A percentile compares a stretch with the other conserved stretches of the same genome.
phyloP scores from a whole-genome alignment of 2,113 vertebrate genomes.

The Eretmochelys imbricata region DNA sequence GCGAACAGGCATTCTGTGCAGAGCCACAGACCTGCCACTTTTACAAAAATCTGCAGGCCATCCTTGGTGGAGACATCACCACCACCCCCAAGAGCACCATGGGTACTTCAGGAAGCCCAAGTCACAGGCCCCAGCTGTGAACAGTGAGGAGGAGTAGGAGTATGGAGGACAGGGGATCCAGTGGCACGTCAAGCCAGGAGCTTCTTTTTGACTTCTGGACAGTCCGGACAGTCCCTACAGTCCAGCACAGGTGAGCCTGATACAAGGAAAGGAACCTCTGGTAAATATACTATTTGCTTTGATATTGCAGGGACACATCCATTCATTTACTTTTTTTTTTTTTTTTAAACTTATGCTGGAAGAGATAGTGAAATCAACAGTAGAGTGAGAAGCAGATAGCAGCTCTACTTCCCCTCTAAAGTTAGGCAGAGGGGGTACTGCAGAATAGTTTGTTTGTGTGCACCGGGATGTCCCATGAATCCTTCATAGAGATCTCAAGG shows the following conservation, averaged over 20 bases:
- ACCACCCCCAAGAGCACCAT: neutral
- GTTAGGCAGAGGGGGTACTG: neutral
- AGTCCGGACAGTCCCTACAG: neutral
- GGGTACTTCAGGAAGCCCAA: neutral
- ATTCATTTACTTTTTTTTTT: neutral
- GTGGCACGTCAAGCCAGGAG: neutral
- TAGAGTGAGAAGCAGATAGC: too few species aligned
- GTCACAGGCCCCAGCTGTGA: neutral
- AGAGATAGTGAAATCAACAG: neutral
- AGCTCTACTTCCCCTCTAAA: too few species aligned
- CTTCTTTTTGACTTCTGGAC: neutral
- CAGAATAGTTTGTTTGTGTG: neutral
- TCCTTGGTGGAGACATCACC: neutral
- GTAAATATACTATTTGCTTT: neutral
- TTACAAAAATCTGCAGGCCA: neutral
- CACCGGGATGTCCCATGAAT: neutral
- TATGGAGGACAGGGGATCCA: neutral
- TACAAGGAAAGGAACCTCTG: neutral
- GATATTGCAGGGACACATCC: neutral
- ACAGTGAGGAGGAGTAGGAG: neutral
- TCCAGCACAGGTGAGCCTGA: neutral
- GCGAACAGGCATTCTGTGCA: neutral
- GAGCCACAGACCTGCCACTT: neutral
- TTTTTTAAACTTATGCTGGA: too few species aligned
- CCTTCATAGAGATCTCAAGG: neutral